Percentiles rank a stretch among this genome's conserved stretches.
phyloP scores from a whole-genome alignment of 2,888 invertebrate species.

The Xestia c-nigrum region DNA sequence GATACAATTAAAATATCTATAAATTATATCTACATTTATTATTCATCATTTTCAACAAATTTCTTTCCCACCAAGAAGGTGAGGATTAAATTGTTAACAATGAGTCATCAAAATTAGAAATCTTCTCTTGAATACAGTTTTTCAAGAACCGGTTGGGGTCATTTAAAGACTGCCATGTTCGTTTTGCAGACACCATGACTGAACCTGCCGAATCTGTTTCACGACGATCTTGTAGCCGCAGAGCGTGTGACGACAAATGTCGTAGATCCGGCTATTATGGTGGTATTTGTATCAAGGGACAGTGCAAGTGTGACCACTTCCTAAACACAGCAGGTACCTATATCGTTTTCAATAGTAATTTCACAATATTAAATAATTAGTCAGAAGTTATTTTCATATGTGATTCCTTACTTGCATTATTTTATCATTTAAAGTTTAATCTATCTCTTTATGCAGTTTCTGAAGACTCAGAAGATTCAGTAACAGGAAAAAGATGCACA shows the following conservation, averaged over 20 bases:
- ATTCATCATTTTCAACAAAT: slow-evolving; percentile 32
- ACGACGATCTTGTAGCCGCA: slow-evolving; percentile 8
- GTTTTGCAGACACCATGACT: not conserved
- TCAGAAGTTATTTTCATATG: not conserved
- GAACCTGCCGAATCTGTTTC: not conserved
- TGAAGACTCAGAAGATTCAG: not conserved
- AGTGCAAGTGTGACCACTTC: slow-evolving; percentile 44
- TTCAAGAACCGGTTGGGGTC: not conserved
- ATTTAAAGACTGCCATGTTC: not conserved
- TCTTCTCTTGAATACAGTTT: not conserved
- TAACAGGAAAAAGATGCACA: not conserved
- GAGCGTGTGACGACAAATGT: slow-evolving; percentile 22
- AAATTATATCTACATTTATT: too few relatives aligned
- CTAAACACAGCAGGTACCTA: slow-evolving; percentile 17
- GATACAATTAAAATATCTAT: too few relatives aligned
- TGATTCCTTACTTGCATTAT: not conserved
- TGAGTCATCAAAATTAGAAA: not conserved
- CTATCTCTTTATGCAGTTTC: not conserved
- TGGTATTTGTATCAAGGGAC: slow-evolving; percentile 29
- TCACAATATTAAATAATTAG: not conserved
- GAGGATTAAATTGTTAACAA: not conserved
- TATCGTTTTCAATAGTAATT: too few relatives aligned
- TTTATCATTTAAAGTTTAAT: not conserved
- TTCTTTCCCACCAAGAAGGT: slow-evolving; percentile 25
- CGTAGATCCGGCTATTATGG: slow-evolving; percentile 19